A percentile compares a stretch with the other conserved stretches of the same genome.
Evolutionary conservation across 2,888 invertebrate species (phyloP).

Genomic region (Mythimna lalbum): DNA sequence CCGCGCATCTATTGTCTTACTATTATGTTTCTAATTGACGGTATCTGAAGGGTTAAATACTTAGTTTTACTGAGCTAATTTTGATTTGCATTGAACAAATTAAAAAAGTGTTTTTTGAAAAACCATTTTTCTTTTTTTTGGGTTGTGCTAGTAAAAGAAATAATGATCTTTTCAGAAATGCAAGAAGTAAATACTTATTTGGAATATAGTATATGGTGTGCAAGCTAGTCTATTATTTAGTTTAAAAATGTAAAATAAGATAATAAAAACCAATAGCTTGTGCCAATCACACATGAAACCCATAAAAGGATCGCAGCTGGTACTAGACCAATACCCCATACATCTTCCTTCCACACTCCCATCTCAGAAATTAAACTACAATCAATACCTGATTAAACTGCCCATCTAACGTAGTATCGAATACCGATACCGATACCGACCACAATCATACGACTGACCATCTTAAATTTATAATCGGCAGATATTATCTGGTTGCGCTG

Average conservation of each 20-base stretch:
- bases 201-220: too few species aligned
- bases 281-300: not conserved
- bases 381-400: slow-evolving; percentile 43
- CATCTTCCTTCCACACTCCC: slow-evolving; percentile 15
- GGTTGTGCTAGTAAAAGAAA: too few species aligned
- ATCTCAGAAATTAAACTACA: slow-evolving; percentile 50
- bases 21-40: too few species aligned
- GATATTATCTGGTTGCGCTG: slow-evolving; percentile 77
- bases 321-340: slow-evolving; percentile 4
- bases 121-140: too few species aligned
- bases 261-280: not conserved
- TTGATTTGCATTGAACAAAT: too few species aligned
- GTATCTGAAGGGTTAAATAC: too few species aligned
- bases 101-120: too few species aligned
- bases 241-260: not conserved
- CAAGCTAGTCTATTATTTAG: not conserved
- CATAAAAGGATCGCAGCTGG: slow-evolving; percentile 10
- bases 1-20: too few species aligned
- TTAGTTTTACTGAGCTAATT: too few species aligned
- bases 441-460: slow-evolving; percentile 67
- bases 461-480: slow-evolving; percentile 73
- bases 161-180: too few species aligned
- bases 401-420: slow-evolving; percentile 49
- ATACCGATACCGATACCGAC: slow-evolving; percentile 40
- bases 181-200: too few species aligned